Conservation (phyloP, 2,797 vertebrate genomes). For the Pantherophis vulpinus region DNA sequence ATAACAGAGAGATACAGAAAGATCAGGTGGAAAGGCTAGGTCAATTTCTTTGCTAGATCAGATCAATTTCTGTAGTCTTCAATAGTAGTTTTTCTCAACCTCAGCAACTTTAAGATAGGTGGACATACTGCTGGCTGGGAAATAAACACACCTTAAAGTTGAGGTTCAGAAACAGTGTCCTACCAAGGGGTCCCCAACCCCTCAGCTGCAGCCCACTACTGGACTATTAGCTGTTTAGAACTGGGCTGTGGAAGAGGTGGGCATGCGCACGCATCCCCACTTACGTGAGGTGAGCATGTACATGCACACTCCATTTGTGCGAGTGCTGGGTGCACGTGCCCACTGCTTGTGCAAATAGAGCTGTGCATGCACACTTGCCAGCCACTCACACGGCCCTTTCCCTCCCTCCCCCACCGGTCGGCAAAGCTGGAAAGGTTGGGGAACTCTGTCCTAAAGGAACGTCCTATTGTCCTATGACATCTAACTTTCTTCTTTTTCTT, state of each 20-base stretch:
- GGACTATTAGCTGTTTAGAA: too few species aligned
- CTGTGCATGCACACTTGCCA: too few species aligned
- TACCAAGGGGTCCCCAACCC: too few species aligned
- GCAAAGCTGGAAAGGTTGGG: too few species aligned
- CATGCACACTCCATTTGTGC: too few species aligned
- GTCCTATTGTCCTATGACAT: background rate
- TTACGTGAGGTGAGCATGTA: too few species aligned
- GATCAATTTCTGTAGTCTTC: background rate
- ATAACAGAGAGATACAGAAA: background rate
- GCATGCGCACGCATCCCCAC: too few species aligned
- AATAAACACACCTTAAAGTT: background rate
- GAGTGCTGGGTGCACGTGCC: too few species aligned
- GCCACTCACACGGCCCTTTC: too few species aligned
- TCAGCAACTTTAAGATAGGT: background rate
- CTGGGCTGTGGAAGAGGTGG: too few species aligned
- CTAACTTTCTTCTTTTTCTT: background rate
- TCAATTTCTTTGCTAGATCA: background rate
- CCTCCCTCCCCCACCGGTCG: rapidly evolving
- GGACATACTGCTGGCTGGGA: background rate
- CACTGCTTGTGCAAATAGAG: background rate
- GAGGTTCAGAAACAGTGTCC: background rate
- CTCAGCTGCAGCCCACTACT: too few species aligned
- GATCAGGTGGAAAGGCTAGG: background rate
- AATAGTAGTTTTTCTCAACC: background rate
- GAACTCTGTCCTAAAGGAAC: background rate